Percentiles rank a stretch among this genome's conserved stretches.
Evolutionary conservation across 2,113 vertebrate genomes (phyloP).

Genomic region (Butastur rufipennis): DNA sequence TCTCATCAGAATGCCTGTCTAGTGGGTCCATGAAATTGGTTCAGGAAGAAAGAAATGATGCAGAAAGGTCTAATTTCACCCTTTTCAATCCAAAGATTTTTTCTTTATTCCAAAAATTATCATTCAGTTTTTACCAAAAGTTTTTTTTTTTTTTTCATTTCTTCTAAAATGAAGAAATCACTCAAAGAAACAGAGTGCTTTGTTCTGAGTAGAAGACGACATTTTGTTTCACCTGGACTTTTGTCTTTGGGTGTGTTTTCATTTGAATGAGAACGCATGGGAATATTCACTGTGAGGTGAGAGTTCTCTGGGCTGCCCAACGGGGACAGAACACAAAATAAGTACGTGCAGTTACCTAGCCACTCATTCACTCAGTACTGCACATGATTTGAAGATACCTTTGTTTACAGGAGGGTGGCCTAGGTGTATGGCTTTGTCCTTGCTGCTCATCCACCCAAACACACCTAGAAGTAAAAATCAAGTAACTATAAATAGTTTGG

Average conservation of each 20-base stretch:
- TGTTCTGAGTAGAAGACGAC: neutral
- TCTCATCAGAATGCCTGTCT: neutral
- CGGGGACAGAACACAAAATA: neutral
- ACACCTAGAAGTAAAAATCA: neutral
- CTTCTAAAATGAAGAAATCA: neutral
- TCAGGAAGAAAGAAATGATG: neutral
- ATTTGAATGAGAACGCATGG: neutral
- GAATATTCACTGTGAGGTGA: neutral
- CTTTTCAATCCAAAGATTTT: neutral
- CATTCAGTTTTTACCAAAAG: neutral
- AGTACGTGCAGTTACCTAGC: fast-evolving
- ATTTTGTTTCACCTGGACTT: neutral
- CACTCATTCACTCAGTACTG: neutral
- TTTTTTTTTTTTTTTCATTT: neutral
- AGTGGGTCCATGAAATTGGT: neutral
- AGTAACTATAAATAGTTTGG: neutral
- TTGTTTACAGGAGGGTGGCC: neutral
- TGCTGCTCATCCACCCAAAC: slow-evolving; percentile 17
- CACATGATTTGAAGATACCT: neutral
- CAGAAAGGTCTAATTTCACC: neutral
- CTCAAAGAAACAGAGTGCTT: neutral
- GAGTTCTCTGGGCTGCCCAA: neutral
- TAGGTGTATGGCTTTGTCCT: neutral
- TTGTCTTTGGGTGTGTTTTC: neutral
- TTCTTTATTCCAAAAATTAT: neutral